phyloP scores from a whole-genome alignment of 2,113 vertebrate species.

The Pelmatolapia mariae region DNA sequence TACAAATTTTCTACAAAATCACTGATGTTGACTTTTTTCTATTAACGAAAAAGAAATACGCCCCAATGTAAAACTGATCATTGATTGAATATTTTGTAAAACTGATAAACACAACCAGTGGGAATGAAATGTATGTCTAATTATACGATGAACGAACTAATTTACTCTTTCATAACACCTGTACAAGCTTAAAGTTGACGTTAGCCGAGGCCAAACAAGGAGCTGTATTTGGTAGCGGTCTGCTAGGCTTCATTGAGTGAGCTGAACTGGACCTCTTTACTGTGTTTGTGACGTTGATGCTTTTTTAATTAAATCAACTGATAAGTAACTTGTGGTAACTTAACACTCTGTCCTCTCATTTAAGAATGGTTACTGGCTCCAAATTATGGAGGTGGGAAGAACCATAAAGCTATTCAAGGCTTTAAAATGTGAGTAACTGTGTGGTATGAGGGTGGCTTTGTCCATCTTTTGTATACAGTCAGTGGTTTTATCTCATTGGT shows the following conservation, averaged over 20 bases:
- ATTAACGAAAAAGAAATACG: neutral
- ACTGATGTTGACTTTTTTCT: neutral
- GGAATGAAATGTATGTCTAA: neutral
- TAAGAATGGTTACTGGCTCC: neutral
- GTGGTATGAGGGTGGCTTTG: neutral
- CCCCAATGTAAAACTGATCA: neutral
- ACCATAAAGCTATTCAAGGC: neutral
- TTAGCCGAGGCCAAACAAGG: neutral
- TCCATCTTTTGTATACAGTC: neutral
- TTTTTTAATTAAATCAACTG: neutral
- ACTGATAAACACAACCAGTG: neutral
- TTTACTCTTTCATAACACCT: neutral
- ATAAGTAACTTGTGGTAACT: neutral
- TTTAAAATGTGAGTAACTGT: neutral
- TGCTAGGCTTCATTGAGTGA: neutral
- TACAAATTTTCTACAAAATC: neutral
- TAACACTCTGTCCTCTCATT: neutral
- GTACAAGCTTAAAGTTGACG: neutral
- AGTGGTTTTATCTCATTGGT: neutral
- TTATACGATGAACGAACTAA: neutral
- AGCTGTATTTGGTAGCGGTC: neutral
- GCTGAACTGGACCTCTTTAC: neutral
- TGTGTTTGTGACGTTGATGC: neutral
- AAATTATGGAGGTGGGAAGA: neutral
- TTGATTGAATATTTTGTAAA: neutral